Percentiles rank a stretch among this genome's conserved stretches.
phyloP scores from a whole-genome alignment of 64 coral and sea anemone genomes.

The Actinia tenebrosa region DNA sequence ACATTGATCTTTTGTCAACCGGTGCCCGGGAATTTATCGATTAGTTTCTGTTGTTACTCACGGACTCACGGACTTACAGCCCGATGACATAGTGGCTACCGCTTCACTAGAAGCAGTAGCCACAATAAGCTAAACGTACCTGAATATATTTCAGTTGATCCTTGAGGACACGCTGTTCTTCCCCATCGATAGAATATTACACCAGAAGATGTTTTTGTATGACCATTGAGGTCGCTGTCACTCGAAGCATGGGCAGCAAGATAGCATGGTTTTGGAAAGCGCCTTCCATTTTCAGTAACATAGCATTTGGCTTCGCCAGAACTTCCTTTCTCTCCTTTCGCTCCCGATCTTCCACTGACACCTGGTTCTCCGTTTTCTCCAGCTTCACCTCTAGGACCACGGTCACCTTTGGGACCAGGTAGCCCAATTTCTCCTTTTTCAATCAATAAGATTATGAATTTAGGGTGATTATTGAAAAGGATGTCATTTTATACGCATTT shows the following conservation, averaged over 20 bases:
- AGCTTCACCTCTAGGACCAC: constrained; percentile 44
- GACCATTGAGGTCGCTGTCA: constrained; percentile 19
- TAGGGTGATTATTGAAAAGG: no score
- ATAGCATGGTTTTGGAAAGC: constrained; percentile 48
- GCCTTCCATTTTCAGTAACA: constrained; percentile 54
- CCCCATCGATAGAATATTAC: constrained; percentile 77
- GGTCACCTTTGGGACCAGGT: constrained; percentile 51
- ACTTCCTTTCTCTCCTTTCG: constrained; percentile 49
- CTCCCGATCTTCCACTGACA: constrained; percentile 27
- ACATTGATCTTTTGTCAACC: no score
- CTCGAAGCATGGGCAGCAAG: constrained; percentile 30
- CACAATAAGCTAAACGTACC: constrained; percentile 27
- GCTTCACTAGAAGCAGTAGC: no score
- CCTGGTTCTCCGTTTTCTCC: constrained; percentile 66
- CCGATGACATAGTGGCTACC: no score
- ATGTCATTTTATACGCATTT: no score
- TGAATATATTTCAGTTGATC: constrained; percentile 59
- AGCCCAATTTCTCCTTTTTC: constrained; percentile 40
- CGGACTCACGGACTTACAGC: no score
- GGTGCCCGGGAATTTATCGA: no score
- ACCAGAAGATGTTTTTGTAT: not conserved
- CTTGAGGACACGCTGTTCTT: constrained; percentile 65
- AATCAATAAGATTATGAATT: no score
- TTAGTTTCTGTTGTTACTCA: no score
- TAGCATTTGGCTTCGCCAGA: constrained; percentile 49